A percentile compares a stretch with the other conserved stretches of the same genome.
Evolutionary conservation across 2,888 invertebrate genomes (phyloP).

Genomic region (Barypeithes pellucidus): DNA sequence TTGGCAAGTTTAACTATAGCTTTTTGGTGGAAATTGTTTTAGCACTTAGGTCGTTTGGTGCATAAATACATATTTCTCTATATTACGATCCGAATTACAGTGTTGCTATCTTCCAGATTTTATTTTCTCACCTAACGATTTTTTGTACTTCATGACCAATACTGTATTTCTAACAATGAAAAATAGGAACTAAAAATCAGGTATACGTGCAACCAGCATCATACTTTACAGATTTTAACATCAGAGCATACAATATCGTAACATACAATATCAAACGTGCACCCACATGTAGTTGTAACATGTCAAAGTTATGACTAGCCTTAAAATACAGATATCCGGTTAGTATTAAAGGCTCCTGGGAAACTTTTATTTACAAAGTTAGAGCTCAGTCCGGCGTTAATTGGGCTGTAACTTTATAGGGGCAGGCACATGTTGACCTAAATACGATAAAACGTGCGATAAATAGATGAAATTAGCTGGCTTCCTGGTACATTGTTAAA

Average conservation of each 20-base stretch:
- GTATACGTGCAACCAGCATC: too few species aligned
- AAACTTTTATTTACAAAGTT: constrained; percentile 40
- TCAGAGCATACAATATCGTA: neutral
- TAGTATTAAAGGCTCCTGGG: constrained; percentile 27
- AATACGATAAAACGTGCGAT: constrained; percentile 33
- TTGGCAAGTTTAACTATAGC: too few species aligned
- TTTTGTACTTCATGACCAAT: too few species aligned
- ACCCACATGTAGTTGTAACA: constrained; percentile 1
- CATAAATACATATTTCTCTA: too few species aligned
- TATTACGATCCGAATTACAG: too few species aligned
- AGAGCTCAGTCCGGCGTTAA: constrained; percentile 33
- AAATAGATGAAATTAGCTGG: constrained; percentile 32
- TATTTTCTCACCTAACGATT: too few species aligned
- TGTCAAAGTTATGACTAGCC: constrained; percentile 18
- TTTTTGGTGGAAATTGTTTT: too few species aligned
- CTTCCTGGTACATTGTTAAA: neutral
- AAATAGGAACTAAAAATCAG: too few species aligned
- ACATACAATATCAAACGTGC: neutral
- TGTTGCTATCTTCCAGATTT: too few species aligned
- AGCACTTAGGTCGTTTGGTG: too few species aligned
- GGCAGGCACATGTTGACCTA: constrained; percentile 30
- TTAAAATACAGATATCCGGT: constrained; percentile 27
- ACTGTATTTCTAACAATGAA: too few species aligned
- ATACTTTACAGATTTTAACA: too few species aligned
- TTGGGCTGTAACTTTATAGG: constrained; percentile 38